Conservation (phyloP, 2,888 invertebrate genomes). For the Hecatera dysodea region DNA sequence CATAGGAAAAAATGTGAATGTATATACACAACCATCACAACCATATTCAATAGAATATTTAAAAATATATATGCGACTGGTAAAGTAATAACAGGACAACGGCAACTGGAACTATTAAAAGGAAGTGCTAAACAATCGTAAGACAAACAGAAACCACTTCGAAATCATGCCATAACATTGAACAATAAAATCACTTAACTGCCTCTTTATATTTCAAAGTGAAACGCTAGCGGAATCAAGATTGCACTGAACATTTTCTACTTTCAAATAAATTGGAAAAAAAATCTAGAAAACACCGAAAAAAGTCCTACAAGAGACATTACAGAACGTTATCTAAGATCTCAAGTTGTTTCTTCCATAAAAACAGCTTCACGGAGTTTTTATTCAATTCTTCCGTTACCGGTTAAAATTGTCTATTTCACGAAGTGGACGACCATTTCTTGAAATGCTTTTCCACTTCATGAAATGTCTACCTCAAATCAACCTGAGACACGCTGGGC, state of each 20-base stretch:
- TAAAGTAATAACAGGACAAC: too few relatives aligned
- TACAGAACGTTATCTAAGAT: slow-evolving; percentile 33
- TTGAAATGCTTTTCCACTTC: too few relatives aligned
- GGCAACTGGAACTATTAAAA: background rate
- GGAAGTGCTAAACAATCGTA: background rate
- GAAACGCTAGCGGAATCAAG: slow-evolving; percentile 47
- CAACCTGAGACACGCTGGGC: too few relatives aligned
- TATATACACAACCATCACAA: too few relatives aligned
- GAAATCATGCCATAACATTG: slow-evolving; percentile 10
- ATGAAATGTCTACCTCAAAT: too few relatives aligned
- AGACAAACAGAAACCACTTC: background rate
- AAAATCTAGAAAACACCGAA: slow-evolving; percentile 34
- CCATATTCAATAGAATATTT: too few relatives aligned
- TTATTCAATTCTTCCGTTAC: background rate
- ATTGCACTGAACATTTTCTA: slow-evolving; percentile 36
- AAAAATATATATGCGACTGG: too few relatives aligned
- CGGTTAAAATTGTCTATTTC: too few relatives aligned
- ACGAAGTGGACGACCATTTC: too few relatives aligned
- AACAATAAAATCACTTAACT: slow-evolving; percentile 34
- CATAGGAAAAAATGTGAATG: too few relatives aligned
- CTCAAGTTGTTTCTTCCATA: slow-evolving; percentile 36
- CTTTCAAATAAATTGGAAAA: slow-evolving; percentile 56
- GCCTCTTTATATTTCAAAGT: slow-evolving; percentile 36
- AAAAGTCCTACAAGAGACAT: slow-evolving; percentile 33
- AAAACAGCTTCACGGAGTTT: slow-evolving; percentile 28